Evolutionary conservation across 2,797 vertebrate genomes (phyloP), one percentile per base, ranked within the genome.

Genomic region (Artibeus jamaicensis): DNA sequence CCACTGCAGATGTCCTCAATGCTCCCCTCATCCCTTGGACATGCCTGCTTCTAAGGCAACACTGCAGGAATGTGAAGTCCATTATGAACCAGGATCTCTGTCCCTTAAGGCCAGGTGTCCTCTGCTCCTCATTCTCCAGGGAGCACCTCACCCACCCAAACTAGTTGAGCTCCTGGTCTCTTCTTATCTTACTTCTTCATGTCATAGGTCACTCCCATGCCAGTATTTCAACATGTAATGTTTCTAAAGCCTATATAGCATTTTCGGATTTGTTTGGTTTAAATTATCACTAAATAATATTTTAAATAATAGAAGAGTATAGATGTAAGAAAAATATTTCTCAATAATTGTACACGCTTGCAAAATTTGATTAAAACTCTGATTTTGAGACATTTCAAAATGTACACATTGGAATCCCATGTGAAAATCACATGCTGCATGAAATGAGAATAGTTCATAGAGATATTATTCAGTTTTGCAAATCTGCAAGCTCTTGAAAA

Each of bases 401-500:
- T 53, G 24, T 22, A 32, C 4, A 74, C 37, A 82, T 29, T 44
- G 37, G n/a, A 48, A 34, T 74, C 9, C 3, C 18, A 39, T 18
- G 37, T 79, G 53, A 88, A 94, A 90, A 39, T 74, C 77, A 70
- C 21, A 59, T 55, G 44, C 32, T 53, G 50, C 88, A 92, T 74
- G 19, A 77, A 87, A 87, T 85, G 37, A 93, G 12, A 89, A 82
- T 9, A 73, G 11, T 79, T 86, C 53, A 53, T n/a, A 34, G 14
- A n/a, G 37, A 91, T 44, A 85, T 74, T 84, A 79, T 71, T 65
- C 46, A 86, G 73, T 29, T 77, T 95, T 95, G 39, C 44, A 95
- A 93, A 95, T 42, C 92, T 1, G 68, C 68, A 93, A 81, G 46
- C 65, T 82, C 78, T 94, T 91, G 44, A 91, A 91, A 94, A 88